These are phyloP conservation scores for Esox niger DNA, from an alignment of 2,113 vertebrate species.

Conservation along the genomic window DNA sequence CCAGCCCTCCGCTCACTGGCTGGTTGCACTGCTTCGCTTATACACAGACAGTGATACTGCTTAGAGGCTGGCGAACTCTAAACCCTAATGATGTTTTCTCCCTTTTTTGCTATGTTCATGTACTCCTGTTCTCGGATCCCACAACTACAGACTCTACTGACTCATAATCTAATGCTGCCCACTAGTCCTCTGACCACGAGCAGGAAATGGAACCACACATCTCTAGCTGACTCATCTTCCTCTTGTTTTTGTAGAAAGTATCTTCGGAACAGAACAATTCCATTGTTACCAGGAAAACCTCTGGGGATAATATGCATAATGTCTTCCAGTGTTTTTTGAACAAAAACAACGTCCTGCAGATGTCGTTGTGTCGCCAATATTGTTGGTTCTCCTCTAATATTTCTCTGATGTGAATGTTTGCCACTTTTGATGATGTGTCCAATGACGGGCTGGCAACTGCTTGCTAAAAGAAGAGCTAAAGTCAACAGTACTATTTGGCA, in stretches of 20 bases:
- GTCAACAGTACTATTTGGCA: constrained; percentile 61
- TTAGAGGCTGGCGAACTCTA: background rate
- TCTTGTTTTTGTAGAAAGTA: background rate
- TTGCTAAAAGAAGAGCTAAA: constrained; percentile 59
- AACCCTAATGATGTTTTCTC: background rate
- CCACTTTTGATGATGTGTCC: constrained; percentile 40
- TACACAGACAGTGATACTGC: background rate
- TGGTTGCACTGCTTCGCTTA: background rate
- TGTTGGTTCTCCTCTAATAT: constrained; percentile 13
- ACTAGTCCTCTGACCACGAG: background rate
- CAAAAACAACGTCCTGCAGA: constrained; percentile 43
- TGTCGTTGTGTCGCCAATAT: constrained; percentile 50
- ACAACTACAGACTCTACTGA: background rate
- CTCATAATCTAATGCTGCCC: background rate
- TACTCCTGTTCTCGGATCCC: background rate
- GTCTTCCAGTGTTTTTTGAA: no score
- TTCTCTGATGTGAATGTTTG: constrained; percentile 48
- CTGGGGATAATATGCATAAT: constrained; percentile 4
- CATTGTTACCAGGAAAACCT: constrained; percentile 43
- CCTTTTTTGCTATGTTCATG: background rate
- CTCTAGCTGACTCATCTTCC: background rate
- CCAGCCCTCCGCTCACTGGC: no score
- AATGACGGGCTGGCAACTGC: constrained; percentile 49
- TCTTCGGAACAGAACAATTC: constrained; percentile 40
- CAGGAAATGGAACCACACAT: background rate